Evolutionary conservation across 1,140 invertebrate genomes (phyloP).

Genomic region (Paralvinella palmiformis): DNA sequence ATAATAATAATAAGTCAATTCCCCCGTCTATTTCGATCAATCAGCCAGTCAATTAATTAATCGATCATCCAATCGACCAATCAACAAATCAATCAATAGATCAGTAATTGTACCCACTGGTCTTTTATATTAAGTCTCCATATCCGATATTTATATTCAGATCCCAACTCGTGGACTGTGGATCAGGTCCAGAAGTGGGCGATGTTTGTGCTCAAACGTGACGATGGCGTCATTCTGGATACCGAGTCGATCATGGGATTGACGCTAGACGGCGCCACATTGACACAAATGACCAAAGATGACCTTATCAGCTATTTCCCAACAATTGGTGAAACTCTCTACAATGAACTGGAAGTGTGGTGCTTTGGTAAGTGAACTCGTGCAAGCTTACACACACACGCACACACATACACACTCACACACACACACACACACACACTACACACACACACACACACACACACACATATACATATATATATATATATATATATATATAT

Average conservation of each 20-base stretch:
- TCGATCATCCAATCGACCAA: no score
- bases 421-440: not conserved
- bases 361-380: conserved; percentile 62
- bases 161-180: conserved; percentile 76
- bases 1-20: no score
- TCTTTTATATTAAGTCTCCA: no score
- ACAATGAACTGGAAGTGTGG: conserved; percentile 87
- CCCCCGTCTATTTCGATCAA: no score
- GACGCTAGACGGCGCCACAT: conserved; percentile 67
- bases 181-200: conserved; percentile 81
- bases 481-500: not conserved
- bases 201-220: conserved; percentile 73
- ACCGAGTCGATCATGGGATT: conserved; percentile 62
- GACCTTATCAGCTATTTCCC: conserved; percentile 71
- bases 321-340: conserved; percentile 75
- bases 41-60: no score
- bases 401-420: not conserved
- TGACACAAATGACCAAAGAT: conserved; percentile 72
- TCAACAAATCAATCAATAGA: no score
- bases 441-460: not conserved
- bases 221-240: conserved; percentile 62
- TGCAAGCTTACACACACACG: not conserved
- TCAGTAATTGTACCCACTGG: no score
- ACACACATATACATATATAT: not conserved
- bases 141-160: no score